These are phyloP conservation scores for Loriculus beryllinus DNA, from an alignment of 2,797 vertebrate species.

Conservation along the genomic window DNA sequence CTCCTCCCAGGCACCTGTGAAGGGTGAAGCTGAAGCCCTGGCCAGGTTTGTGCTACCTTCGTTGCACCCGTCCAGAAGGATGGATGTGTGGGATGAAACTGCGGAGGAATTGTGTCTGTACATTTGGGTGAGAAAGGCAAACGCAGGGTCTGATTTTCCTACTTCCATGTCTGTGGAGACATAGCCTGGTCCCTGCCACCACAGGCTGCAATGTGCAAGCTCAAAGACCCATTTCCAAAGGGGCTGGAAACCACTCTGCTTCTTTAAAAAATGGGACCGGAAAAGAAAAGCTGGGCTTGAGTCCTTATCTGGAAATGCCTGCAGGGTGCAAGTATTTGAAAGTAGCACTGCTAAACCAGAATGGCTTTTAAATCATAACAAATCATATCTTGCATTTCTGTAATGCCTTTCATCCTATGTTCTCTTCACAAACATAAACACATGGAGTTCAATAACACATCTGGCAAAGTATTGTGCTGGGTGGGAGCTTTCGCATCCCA, in stretches of 20 bases:
- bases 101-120: fast-evolving
- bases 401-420: slow-evolving; percentile 44
- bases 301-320: slow-evolving; percentile 21
- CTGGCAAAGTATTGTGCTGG: background rate
- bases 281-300: background rate
- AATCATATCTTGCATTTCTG: slow-evolving; percentile 55
- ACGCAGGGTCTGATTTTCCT: background rate
- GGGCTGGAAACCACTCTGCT: background rate
- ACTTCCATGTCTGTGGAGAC: background rate
- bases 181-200: background rate
- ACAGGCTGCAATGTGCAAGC: background rate
- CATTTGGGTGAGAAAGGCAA: background rate
- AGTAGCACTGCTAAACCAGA: background rate
- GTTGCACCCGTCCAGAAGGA: fast-evolving
- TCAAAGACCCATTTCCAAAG: background rate
- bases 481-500: slow-evolving; percentile 19
- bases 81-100: background rate
- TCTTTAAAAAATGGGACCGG: background rate
- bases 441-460: slow-evolving; percentile 42
- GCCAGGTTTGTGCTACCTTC: background rate
- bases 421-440: slow-evolving; percentile 44
- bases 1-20: background rate
- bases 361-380: slow-evolving; percentile 51
- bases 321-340: slow-evolving; percentile 40
- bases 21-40: background rate